A percentile compares a stretch with the other conserved stretches of the same genome.
phyloP scores from a whole-genome alignment of 2,797 vertebrate genomes.

The Hippocampus kuda region DNA sequence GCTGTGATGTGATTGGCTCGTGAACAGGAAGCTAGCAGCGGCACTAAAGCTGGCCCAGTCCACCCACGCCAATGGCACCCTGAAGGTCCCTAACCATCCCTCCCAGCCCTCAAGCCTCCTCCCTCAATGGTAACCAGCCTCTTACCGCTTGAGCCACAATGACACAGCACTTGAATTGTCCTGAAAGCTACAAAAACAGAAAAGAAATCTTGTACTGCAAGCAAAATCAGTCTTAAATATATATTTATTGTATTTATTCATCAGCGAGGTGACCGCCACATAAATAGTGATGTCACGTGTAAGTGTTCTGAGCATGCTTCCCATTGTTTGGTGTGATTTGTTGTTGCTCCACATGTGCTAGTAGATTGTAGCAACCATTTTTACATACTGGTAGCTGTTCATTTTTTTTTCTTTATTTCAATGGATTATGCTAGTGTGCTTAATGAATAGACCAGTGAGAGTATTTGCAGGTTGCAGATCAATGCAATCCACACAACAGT shows the following conservation, averaged over 20 bases:
- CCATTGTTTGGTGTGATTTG: constrained; percentile 36
- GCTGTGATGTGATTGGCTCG: constrained; percentile 69
- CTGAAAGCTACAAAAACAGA: neutral
- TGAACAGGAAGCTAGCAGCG: constrained; percentile 93
- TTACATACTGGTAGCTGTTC: neutral
- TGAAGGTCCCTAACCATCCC: constrained; percentile 85
- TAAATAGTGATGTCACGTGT: constrained; percentile 27
- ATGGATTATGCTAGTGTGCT: neutral
- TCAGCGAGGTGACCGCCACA: constrained; percentile 38
- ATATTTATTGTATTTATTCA: constrained; percentile 37
- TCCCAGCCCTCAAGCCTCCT: constrained; percentile 79
- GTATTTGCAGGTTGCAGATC: neutral
- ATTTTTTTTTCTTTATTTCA: neutral
- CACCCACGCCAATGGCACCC: constrained; percentile 88
- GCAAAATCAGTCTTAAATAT: constrained; percentile 15
- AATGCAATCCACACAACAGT: neutral
- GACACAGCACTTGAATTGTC: neutral
- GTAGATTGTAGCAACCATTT: constrained; percentile 20
- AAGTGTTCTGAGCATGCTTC: constrained; percentile 53
- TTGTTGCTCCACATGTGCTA: constrained; percentile 29
- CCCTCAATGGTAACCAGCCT: constrained; percentile 85
- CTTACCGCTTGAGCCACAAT: constrained; percentile 32
- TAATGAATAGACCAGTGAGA: neutral
- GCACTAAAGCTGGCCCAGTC: constrained; percentile 94
- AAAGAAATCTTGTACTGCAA: neutral